These are phyloP conservation scores for Drosophila neocordata DNA, from an alignment of 1,140 invertebrate genomes.

Conservation along the genomic window DNA sequence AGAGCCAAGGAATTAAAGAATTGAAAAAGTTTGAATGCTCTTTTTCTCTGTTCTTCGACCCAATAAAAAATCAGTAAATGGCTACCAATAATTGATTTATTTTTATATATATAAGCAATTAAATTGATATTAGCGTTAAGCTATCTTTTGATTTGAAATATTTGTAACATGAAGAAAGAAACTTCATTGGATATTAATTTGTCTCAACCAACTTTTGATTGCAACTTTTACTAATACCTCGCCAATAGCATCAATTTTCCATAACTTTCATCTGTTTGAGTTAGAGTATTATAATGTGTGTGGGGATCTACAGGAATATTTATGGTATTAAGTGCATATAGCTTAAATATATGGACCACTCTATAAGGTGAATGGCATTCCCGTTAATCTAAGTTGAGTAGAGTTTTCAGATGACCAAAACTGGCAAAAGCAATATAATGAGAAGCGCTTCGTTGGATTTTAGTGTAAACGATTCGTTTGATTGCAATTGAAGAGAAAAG, in stretches of 20 bases:
- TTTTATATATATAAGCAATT: too few relatives aligned
- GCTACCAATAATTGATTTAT: too few relatives aligned
- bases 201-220: too few relatives aligned
- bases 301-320: conserved; percentile 15
- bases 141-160: too few relatives aligned
- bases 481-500: conserved; percentile 30
- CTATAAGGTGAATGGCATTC: conserved; percentile 44
- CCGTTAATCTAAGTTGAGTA: background rate
- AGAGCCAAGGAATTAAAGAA: background rate
- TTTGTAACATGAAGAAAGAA: too few relatives aligned
- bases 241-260: background rate
- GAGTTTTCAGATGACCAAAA: conserved; percentile 31
- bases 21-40: background rate
- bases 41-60: too few relatives aligned
- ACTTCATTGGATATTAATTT: too few relatives aligned
- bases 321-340: conserved; percentile 47
- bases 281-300: background rate
- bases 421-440: conserved; percentile 36
- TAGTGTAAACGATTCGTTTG: conserved; percentile 48
- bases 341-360: background rate
- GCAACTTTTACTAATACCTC: too few relatives aligned
- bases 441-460: conserved; percentile 46
- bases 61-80: too few relatives aligned
- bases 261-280: background rate
- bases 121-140: too few relatives aligned